Evolutionary conservation across 2,797 vertebrate species (phyloP), one percentile per base, ranked within the genome.

Genomic region (Chelon auratus): DNA sequence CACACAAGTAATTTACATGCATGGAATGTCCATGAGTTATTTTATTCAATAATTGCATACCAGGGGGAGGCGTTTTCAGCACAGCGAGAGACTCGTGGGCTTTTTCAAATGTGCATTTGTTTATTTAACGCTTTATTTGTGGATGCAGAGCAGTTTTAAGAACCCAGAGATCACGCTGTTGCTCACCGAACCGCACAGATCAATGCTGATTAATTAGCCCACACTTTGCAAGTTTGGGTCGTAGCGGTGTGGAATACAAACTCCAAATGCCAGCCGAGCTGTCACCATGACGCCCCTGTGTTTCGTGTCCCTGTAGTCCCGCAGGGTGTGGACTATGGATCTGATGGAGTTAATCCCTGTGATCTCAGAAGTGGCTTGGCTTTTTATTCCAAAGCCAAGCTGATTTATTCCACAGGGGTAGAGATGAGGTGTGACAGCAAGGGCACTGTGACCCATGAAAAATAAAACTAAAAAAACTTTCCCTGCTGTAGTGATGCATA

Each of bases 401-500:
- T 71, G 72, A 87, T 89, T 88, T 78, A 84, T 89, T 83, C 77
- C 78, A 59, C 66, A 45, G 22, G 20, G 30, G 40, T 42, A 59
- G 59, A 39, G 24, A 65, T 48, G 75, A 75, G 74, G 54, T 64
- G 69, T 68, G 72, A 60, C 53, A 59, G 40, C 75, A 81, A 88
- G 86, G 86, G 82, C 86, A 84, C 68, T 67, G 65, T 78, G 86
- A 83, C 75, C 77, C 56, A 54, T 36, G 50, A 48, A 62, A 76
- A 48, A 47, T 51, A 64, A 76, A 47, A 48, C 37, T 11, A 39
- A 8, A 8, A 47, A 54, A 76, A 50, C 5, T 26, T 43, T 50
- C 4, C 7, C 22, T 57, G 15, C 60, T 54, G 13, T 12, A 39
- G 40, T 36, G n/a, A 26, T n/a, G 14, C 59, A 26, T 39, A 24